Conservation (phyloP, 2,113 vertebrate genomes). For the Acanthisitta chloris region DNA sequence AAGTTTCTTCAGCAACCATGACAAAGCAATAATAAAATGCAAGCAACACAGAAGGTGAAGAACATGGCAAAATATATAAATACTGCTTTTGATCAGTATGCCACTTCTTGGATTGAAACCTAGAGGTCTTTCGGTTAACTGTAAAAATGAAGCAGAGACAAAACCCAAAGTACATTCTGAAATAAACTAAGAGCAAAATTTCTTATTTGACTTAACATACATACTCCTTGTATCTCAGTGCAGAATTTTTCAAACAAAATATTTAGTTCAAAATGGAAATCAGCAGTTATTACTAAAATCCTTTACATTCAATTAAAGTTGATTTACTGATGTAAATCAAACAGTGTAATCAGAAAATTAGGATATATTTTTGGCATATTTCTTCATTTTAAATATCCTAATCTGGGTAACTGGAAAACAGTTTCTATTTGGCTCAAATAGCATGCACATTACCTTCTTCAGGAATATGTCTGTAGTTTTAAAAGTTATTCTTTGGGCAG, state of each 20-base stretch:
- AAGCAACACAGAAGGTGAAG: background rate
- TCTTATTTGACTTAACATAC: background rate
- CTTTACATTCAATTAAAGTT: background rate
- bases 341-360: background rate
- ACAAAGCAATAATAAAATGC: background rate
- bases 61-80: background rate
- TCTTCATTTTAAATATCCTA: background rate
- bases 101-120: background rate
- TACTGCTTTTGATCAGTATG: background rate
- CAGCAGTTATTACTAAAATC: background rate
- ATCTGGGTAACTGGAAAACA: background rate
- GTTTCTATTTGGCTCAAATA: background rate
- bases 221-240: background rate
- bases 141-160: background rate
- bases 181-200: background rate
- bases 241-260: background rate
- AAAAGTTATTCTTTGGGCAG: background rate
- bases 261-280: background rate
- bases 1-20: background rate
- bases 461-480: background rate
- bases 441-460: background rate
- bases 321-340: background rate
- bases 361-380: background rate
- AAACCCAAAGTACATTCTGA: background rate
- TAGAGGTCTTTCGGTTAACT: background rate